Percentiles rank a stretch among this genome's conserved stretches.
Conservation (phyloP, 1,140 invertebrate genomes). For the Tribolium castaneum region DNA sequence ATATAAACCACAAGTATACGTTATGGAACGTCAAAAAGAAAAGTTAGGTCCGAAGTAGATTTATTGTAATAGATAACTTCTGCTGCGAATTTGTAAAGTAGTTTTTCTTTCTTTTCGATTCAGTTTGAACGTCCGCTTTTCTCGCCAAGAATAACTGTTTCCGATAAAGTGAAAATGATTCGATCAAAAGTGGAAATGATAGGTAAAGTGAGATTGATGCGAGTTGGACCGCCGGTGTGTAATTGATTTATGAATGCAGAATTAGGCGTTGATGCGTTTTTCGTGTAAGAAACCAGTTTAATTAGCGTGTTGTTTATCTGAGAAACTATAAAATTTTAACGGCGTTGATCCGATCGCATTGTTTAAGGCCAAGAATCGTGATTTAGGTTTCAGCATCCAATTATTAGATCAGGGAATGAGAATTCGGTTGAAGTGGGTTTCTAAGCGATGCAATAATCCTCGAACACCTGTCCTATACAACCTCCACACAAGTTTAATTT, state of each 20-base stretch:
- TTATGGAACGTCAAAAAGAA: neutral
- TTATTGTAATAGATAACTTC: conserved; percentile 19
- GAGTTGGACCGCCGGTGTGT: conserved; percentile 1
- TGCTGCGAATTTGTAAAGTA: conserved; percentile 13
- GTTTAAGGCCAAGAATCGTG: neutral
- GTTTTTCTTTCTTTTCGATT: conserved; percentile 18
- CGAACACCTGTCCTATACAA: conserved; percentile 31
- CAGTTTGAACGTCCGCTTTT: neutral
- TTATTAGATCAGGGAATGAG: conserved; percentile 24
- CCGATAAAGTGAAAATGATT: conserved; percentile 24
- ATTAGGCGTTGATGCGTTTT: conserved; percentile 12
- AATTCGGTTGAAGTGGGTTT: conserved; percentile 2
- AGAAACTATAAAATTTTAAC: neutral
- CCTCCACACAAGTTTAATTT: conserved; percentile 32
- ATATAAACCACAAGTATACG: neutral
- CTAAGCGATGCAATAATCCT: conserved; percentile 28
- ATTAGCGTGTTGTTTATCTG: neutral
- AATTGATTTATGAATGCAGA: conserved; percentile 24
- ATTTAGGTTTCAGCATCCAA: neutral
- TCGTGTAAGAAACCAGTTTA: conserved; percentile 10
- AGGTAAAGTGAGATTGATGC: neutral
- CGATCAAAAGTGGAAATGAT: conserved; percentile 12
- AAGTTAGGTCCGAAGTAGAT: conserved; percentile 22
- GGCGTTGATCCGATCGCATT: neutral
- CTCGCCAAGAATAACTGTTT: conserved; percentile 3